These are phyloP conservation scores for Colostygia pectinataria DNA, from an alignment of 2,888 invertebrate species.

Conservation along the genomic window DNA sequence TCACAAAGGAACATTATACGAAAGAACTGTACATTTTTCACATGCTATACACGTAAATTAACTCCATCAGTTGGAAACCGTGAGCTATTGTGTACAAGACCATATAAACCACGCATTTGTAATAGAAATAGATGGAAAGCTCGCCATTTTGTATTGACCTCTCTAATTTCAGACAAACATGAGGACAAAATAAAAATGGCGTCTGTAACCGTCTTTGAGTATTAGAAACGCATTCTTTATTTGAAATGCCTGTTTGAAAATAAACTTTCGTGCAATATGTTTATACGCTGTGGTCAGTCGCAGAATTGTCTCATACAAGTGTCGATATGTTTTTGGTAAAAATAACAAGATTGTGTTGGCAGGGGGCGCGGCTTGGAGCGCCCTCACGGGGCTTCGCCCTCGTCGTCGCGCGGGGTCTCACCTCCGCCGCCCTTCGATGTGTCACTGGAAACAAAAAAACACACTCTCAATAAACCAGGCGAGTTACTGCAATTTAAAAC, in stretches of 20 bases:
- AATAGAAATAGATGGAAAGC: background rate
- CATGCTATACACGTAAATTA: too few relatives aligned
- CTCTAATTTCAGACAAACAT: constrained; percentile 5
- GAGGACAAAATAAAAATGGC: constrained; percentile 9
- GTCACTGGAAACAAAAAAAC: constrained; percentile 26
- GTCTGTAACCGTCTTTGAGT: background rate
- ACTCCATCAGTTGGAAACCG: too few relatives aligned
- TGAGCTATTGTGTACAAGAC: too few relatives aligned
- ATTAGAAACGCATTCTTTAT: background rate
- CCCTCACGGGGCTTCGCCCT: constrained; percentile 37
- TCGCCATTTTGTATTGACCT: constrained; percentile 7
- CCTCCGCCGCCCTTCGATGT: constrained; percentile 48
- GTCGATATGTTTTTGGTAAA: constrained; percentile 64
- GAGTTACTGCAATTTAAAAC: too few relatives aligned
- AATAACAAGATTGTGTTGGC: constrained; percentile 75
- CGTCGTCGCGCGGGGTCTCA: constrained; percentile 38
- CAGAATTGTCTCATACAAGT: constrained; percentile 47
- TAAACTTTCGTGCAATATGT: background rate
- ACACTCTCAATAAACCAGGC: too few relatives aligned
- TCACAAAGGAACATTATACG: too few relatives aligned
- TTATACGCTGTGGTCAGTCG: background rate
- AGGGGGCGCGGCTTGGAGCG: constrained; percentile 43
- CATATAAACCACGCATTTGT: background rate
- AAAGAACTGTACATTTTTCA: too few relatives aligned
- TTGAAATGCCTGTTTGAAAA: too few relatives aligned